A percentile compares a stretch with the other conserved stretches of the same genome.
phyloP scores from a whole-genome alignment of 1,140 invertebrate species.

The Drosophila quadrilineata region DNA sequence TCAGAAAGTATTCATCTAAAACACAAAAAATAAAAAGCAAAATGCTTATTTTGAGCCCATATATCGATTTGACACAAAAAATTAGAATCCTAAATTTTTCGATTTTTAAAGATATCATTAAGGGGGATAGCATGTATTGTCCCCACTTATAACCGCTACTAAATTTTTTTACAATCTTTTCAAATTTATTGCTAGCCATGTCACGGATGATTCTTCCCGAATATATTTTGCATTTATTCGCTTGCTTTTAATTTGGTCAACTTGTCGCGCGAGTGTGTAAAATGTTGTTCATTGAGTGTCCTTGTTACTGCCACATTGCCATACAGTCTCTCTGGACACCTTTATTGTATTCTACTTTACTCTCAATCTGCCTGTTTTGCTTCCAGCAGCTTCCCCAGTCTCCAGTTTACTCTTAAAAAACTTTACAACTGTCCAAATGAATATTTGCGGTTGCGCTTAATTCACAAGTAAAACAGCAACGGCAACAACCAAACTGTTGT shows the following conservation, averaged over 20 bases:
- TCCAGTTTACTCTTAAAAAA: slow-evolving; percentile 50
- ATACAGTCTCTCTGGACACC: background rate
- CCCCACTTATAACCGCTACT: background rate
- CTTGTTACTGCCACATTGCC: too few species aligned
- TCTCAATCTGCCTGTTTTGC: too few species aligned
- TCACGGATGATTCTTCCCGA: background rate
- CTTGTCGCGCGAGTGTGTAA: slow-evolving; percentile 56
- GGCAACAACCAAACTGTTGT: slow-evolving; percentile 29
- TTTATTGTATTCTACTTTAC: too few species aligned
- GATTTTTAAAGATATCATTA: too few species aligned
- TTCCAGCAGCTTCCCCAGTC: background rate
- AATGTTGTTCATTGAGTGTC: slow-evolving; percentile 30
- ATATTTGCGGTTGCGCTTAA: slow-evolving; percentile 81
- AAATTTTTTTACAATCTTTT: background rate
- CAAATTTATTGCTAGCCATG: background rate
- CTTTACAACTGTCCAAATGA: slow-evolving; percentile 81
- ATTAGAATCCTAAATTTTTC: too few species aligned
- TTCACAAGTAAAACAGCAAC: slow-evolving; percentile 76
- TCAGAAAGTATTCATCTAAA: too few species aligned
- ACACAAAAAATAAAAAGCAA: too few species aligned
- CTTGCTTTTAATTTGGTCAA: slow-evolving; percentile 70
- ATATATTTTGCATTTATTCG: background rate
- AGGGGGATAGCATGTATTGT: background rate
- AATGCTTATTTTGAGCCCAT: too few species aligned
- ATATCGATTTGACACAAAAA: too few species aligned